Evolutionary conservation across 2,113 vertebrate species (phyloP), one percentile per base, ranked within the genome.

Genomic region (human (Homo sapiens)): DNA sequence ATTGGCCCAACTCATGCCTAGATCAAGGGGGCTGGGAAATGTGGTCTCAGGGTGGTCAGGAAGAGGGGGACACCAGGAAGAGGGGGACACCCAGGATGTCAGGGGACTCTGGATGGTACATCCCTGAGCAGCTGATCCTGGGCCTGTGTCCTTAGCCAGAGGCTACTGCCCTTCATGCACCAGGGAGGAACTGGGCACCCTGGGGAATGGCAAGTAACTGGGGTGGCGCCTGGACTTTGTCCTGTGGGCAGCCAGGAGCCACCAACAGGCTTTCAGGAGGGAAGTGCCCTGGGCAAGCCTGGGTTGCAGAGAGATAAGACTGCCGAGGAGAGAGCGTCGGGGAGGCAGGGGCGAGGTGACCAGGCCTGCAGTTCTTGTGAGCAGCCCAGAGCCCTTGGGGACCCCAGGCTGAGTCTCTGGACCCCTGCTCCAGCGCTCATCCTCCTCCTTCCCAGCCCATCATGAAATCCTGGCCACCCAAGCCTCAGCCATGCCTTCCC

Each of bases 221-320:
- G 40, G 13, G 20, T 76, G 59, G 81, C 0, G 0, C 78, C 96
- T 97, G 97, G 92, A 90, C 89, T 96, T 87, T 12, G 18, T 97
- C 79, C 52, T 48, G 40, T 57, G 80, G 40, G 76, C 59, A 40
- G 32, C 35, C 22, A 73, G 82, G 72, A 93, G 86, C 79, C 83
- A 59, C 91, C 93, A 59, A 70, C 43, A 20, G 35, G n/a, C 40
- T 66, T 3, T 76, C 79, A 87, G 75, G 79, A 78, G 40, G 85
- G 70, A 97, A 92, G 61, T 30, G 90, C 92, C 17, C 0, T 10
- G 50, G 90, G 94, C 94, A 50, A 86, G 80, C 85, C 83, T 84
- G 92, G 35, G 43, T n/a, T 87, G 30, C 83, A 57, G 45, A 75
- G 88, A 96, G 93, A 96, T 95, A 97, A 96, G 72, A 45, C 48